Evolutionary conservation across 92 coral and sea anemone genomes (phyloP).

Genomic region (Phenganax subtilis): DNA sequence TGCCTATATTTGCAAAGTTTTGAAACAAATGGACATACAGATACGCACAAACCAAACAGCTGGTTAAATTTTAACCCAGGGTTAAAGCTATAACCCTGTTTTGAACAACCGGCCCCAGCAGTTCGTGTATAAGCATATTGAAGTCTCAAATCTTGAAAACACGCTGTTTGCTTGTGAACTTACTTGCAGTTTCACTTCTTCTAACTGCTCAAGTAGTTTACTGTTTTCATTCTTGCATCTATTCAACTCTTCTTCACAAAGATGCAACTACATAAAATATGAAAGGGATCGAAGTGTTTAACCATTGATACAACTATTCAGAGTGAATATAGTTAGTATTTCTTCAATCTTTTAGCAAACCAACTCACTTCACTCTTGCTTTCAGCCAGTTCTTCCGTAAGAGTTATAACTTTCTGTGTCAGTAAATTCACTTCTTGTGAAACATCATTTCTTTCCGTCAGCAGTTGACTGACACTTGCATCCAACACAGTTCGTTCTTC

Average conservation of each 20-base stretch:
- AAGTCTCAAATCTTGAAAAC: background rate
- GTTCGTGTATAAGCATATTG: background rate
- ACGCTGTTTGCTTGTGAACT: background rate
- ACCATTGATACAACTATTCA: background rate
- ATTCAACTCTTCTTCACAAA: constrained; percentile 81
- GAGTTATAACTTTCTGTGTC: constrained; percentile 53
- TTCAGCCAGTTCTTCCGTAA: constrained; percentile 63
- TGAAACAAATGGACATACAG: no score
- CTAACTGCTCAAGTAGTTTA: constrained; percentile 68
- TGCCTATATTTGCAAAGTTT: no score
- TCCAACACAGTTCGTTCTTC: constrained; percentile 62
- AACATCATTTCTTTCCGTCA: constrained; percentile 51
- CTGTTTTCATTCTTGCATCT: constrained; percentile 66
- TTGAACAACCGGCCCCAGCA: background rate
- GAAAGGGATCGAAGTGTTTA: background rate
- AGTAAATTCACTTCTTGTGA: constrained; percentile 71
- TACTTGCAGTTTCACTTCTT: constrained; percentile 93
- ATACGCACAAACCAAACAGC: no score
- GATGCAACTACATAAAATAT: constrained; percentile 51
- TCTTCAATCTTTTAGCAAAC: background rate
- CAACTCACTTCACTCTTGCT: constrained; percentile 69
- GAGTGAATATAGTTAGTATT: no score
- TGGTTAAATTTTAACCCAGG: no score
- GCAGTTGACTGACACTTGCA: constrained; percentile 61
- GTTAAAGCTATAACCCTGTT: no score